Evolutionary conservation across 1,140 invertebrate genomes (phyloP), one percentile per base, ranked within the genome.

Genomic region (Laodelphax striatellus): DNA sequence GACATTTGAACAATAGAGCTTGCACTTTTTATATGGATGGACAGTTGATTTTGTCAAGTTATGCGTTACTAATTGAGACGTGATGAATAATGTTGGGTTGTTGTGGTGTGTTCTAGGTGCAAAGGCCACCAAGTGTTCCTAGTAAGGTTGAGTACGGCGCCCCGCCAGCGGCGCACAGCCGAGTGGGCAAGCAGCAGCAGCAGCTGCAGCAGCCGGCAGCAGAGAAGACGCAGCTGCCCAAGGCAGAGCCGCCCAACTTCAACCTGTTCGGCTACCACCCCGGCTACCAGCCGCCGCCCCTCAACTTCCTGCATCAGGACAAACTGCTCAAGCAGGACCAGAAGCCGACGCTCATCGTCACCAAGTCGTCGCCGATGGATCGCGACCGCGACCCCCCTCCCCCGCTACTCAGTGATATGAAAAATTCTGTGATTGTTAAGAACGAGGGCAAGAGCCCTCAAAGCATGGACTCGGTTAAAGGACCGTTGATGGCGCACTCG

Each of bases 361-460:
- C 72, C 50, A 77, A 77, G 13, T 70, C 76, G 55, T 57, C 56
- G 9, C 22, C 52, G 58, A 77, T 82, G 24, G 73, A 72, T 44
- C 73, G 73, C n/a, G 68, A 8, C 74, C n/a, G n/a, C n/a, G 79
- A 66, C 28, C 82, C 79, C 62, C 81, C 80, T 14, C 79, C 82
- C 53, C 79, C 78, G 8, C 66, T 84, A 2, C 72, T 84, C 54
- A 77, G 79, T 64, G 84, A 87, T 72, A 73, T 81, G 62, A 87
- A 87, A 67, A 86, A 80, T 69, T 85, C 85, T 68, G 86, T 88
- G 64, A 87, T 87, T 70, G 85, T 87, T 19, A 87, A 87, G 72
- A 85, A 87, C 70, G 84, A 87, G 62, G 80, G 77, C 21, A 82
- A 85, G 67, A 75, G 75, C 38, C 73, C 80, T 57, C 61, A 60